Evolutionary conservation across 2,888 invertebrate species (phyloP), one percentile per base, ranked within the genome.

Genomic region (Nebria brevicollis): DNA sequence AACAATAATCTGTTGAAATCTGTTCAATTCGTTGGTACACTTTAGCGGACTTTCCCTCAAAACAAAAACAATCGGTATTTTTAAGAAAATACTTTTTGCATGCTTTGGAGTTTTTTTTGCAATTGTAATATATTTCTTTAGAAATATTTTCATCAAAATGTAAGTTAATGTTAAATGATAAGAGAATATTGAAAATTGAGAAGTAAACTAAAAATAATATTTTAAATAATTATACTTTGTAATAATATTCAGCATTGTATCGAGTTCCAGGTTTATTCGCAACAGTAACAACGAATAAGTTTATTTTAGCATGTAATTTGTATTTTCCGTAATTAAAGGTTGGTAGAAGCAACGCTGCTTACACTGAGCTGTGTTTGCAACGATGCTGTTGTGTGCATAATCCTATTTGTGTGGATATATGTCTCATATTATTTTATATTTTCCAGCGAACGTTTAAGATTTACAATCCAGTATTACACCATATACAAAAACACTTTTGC

Each of bases 291-390:
- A 15, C 34, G 70, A 80, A 80, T 72, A 81, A 70, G 25, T 81
- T 81, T 76, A 72, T 72, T 77, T 77, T 76, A 77, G 66, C 76
- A 43, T 73, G 76, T 81, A 76, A 81, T 81, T 81, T 81, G 76
- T 81, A 81, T 81, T 81, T 77, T 76, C 81, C 72, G 76, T 81
- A 81, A 81, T 81, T 81, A 81, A 81, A 81, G 81, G 76, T 77
- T 66, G 81, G 76, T 65, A 2, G 70, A 11, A 42, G 7, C 54
- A 13, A 54, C 77, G 66, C 81, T 76, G 77, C 77, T 76, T 72
- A 81, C 81, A 64, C 34, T 41, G 73, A 79, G 20, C 79, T 20
- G 64, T 15, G 13, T 68, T 8, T 68, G 68, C 25, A 68, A 15
- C 20, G 13, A 68, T 25, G 25, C n/a, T 68, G 25, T 15, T 25